Base-by-base conservation (phyloP, 2,888 invertebrate genomes). In the Chrysopilus asiliformis region DNA sequence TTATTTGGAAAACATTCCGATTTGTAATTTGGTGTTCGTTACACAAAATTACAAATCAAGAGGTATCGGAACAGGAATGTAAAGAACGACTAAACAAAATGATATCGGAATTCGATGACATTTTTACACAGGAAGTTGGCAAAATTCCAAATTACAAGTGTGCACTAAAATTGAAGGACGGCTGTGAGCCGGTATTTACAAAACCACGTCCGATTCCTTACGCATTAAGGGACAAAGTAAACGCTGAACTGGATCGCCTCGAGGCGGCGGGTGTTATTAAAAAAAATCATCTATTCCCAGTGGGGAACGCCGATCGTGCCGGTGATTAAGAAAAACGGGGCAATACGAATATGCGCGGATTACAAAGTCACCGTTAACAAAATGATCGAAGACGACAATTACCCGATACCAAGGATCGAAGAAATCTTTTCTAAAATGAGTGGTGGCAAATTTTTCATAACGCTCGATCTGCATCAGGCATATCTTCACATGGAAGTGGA, bases 71-170 rank as follows among this genome's bases (percentile, higher is more conserved):
- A n/a, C n/a, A n/a, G n/a, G n/a, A n/a, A n/a, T n/a, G n/a, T n/a
- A n/a, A n/a, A n/a, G n/a, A n/a, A n/a, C n/a, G n/a, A n/a, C n/a
- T n/a, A n/a, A n/a, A n/a, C n/a, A n/a, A n/a, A n/a, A n/a, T n/a
- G n/a, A n/a, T n/a, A n/a, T n/a, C n/a, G n/a, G 25, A 42, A 12
- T 12, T 36, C 12, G 31, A 28, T 19, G 36, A 42, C 25, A 34
- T 42, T 18, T 42, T 39, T 20, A 12, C 34, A 32, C 14, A 24
- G 9, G 40, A 35, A 27, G 35, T 38, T 8, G 39, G 37, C 24
- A 37, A 28, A 9, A 40, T 42, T 6, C 38, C 39, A 7, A 25
- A 30, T 15, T 18, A 39, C 9, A 35, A 33, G 22, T 34, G 42
- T 4, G 22, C 24, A 13, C 16, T 39, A 5, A 36, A 38, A 27